phyloP scores from a whole-genome alignment of 2,888 invertebrate species.

The Zygogramma bicolorata region DNA sequence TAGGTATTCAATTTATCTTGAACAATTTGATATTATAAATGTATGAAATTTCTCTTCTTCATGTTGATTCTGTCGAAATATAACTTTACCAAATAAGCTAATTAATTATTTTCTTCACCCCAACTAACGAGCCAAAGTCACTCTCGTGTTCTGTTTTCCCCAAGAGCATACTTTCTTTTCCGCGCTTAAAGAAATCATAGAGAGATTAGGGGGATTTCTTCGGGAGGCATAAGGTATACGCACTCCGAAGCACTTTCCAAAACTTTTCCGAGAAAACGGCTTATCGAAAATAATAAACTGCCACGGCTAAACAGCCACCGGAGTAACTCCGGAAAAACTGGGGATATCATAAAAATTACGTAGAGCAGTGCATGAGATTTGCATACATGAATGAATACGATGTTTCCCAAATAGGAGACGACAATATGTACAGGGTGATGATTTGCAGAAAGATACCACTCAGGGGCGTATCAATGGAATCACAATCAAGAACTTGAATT shows the following conservation, averaged over 20 bases:
- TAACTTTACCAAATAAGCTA: not conserved
- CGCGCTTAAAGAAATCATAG: conserved; percentile 57
- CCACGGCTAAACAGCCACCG: conserved; percentile 38
- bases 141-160: conserved; percentile 22
- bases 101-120: not conserved
- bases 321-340: conserved; percentile 37
- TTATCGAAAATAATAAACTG: conserved; percentile 58
- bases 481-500: too few species aligned
- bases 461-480: not conserved
- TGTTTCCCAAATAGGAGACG: not conserved
- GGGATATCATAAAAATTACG: conserved; percentile 39
- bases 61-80: not conserved
- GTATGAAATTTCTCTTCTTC: not conserved
- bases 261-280: conserved; percentile 51
- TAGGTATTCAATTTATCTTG: too few species aligned
- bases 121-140: not conserved
- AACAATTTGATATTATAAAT: not conserved
- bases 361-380: conserved; percentile 38
- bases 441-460: not conserved
- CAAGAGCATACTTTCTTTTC: conserved; percentile 33
- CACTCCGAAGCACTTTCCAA: conserved; percentile 48
- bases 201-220: conserved; percentile 55
- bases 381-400: conserved; percentile 40
- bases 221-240: conserved; percentile 49
- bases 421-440: not conserved